Evolutionary conservation across 2,797 vertebrate genomes (phyloP).

Genomic region (Allobates femoralis): DNA sequence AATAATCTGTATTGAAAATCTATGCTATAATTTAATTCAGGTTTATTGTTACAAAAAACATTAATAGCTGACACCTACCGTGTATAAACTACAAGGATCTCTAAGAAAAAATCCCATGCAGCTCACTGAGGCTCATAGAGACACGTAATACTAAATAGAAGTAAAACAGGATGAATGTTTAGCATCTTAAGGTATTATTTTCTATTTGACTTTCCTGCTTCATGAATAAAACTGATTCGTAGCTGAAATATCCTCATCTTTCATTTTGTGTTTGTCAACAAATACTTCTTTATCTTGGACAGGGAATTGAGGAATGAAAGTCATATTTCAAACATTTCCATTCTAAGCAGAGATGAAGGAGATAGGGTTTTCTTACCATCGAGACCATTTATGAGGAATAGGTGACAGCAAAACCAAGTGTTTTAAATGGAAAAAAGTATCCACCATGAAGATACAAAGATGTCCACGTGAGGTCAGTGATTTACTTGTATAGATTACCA

Average conservation of each 20-base stretch:
- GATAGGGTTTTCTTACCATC: slow-evolving; percentile 14
- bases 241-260: slow-evolving; percentile 25
- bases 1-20: slow-evolving; percentile 40
- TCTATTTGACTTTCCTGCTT: background rate
- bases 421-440: background rate
- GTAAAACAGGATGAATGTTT: slow-evolving; percentile 62
- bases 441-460: background rate
- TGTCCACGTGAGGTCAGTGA: background rate
- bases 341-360: slow-evolving; percentile 3
- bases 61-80: slow-evolving; percentile 51
- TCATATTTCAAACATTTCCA: slow-evolving; percentile 36
- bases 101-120: slow-evolving; percentile 62
- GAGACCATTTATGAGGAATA: background rate
- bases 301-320: slow-evolving; percentile 12
- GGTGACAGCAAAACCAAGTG: background rate
- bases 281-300: slow-evolving; percentile 40
- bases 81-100: slow-evolving; percentile 62
- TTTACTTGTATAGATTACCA: background rate
- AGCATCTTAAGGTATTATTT: background rate
- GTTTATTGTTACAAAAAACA: no score
- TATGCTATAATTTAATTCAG: no score
- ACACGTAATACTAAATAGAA: slow-evolving; percentile 61
- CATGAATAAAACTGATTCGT: slow-evolving; percentile 25
- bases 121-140: slow-evolving; percentile 43
- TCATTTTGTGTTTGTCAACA: slow-evolving; percentile 40